These are phyloP conservation scores for Pelagia noctiluca DNA, from an alignment of 30 jellyfish, hydroid and myxozoan genomes.

Conservation along the genomic window DNA sequence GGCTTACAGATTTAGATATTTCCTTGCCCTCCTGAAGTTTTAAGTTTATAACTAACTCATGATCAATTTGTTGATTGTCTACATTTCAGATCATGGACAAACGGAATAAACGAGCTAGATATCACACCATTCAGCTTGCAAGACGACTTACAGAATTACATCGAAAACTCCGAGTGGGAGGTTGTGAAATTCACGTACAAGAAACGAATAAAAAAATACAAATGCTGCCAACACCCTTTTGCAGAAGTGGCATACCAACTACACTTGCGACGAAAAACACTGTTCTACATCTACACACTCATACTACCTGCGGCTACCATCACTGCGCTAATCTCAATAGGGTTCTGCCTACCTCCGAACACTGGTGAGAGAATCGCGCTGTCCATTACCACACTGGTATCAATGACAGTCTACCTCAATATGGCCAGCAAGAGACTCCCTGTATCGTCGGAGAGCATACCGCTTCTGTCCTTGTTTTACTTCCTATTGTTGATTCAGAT, in stretches of 20 bases:
- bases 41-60: too few species aligned
- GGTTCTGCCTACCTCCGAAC: conserved; percentile 78
- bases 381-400: conserved; percentile 69
- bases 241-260: conserved; percentile 73
- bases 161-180: conserved; percentile 82
- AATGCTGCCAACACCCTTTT: conserved; percentile 68
- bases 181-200: conserved; percentile 51
- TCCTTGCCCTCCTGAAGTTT: too few species aligned
- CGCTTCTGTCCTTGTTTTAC: conserved; percentile 70
- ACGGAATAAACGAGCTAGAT: conserved; percentile 38
- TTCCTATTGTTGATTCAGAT: conserved; percentile 68
- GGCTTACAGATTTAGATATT: too few species aligned
- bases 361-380: conserved; percentile 80
- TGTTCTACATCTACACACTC: conserved; percentile 78
- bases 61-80: too few species aligned
- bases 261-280: conserved; percentile 68
- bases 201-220: conserved; percentile 26
- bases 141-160: conserved; percentile 50
- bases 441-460: conserved; percentile 79
- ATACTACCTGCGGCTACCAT: conserved; percentile 69
- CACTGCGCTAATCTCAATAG: conserved; percentile 64
- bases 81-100: conserved; percentile 73
- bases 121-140: conserved; percentile 19
- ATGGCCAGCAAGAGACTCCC: conserved; percentile 79
- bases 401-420: conserved; percentile 80